These are phyloP conservation scores for Acipenser transmontanus DNA, from an alignment of 2,797 vertebrate species.

Conservation along the genomic window DNA sequence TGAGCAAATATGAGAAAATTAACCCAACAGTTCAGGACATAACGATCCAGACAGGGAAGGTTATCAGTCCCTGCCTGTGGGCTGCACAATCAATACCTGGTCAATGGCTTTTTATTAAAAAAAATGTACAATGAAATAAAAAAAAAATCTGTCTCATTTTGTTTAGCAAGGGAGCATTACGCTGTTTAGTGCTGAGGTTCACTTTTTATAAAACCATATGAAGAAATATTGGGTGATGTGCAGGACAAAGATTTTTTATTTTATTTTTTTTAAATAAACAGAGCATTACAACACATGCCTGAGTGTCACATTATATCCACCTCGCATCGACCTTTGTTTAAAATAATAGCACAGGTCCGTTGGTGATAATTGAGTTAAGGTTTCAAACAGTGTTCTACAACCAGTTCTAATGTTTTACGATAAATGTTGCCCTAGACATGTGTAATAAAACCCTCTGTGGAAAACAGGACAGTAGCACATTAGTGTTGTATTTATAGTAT, in stretches of 20 bases:
- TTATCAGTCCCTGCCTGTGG: slow-evolving; percentile 52
- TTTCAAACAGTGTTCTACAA: slow-evolving; percentile 29
- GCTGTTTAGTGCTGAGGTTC: slow-evolving; percentile 20
- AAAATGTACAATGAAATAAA: slow-evolving; percentile 69
- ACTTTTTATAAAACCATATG: slow-evolving; percentile 39
- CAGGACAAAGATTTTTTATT: slow-evolving; percentile 44
- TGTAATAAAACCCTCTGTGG: too few species aligned
- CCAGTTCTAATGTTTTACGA: slow-evolving; percentile 23
- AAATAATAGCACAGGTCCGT: too few species aligned
- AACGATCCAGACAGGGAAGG: slow-evolving; percentile 66
- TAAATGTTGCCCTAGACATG: slow-evolving; percentile 25
- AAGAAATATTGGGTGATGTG: slow-evolving; percentile 33
- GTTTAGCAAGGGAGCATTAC: slow-evolving; percentile 34
- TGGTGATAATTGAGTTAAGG: slow-evolving; percentile 14
- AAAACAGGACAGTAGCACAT: too few species aligned
- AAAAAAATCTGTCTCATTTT: slow-evolving; percentile 69
- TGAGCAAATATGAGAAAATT: slow-evolving; percentile 63
- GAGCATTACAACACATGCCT: too few species aligned
- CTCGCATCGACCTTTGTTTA: slow-evolving; percentile 19
- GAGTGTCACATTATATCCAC: slow-evolving; percentile 50
- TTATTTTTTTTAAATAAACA: slow-evolving; percentile 18
- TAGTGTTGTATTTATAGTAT: too few species aligned
- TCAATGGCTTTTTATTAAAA: slow-evolving; percentile 80
- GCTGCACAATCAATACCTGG: slow-evolving; percentile 57
- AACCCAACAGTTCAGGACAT: slow-evolving; percentile 63